Percentiles rank a stretch among this genome's conserved stretches.
Evolutionary conservation across 2,888 invertebrate genomes (phyloP).

Genomic region (Ormyrus thymus): DNA sequence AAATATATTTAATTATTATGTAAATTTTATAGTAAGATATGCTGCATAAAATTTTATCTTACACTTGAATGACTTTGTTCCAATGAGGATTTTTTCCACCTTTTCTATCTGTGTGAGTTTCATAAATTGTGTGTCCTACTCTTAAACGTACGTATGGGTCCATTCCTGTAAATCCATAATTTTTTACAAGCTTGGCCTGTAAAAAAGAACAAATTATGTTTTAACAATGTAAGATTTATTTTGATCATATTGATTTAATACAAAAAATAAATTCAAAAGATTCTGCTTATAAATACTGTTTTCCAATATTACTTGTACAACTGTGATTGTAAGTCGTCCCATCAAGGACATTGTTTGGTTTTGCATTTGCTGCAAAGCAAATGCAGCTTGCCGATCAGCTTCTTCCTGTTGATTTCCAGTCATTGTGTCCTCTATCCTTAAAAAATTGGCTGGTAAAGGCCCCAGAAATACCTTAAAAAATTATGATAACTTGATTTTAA

Average conservation of each 20-base stretch:
- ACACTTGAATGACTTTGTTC: constrained; percentile 97
- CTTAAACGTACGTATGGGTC: constrained; percentile 96
- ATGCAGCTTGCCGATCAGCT: constrained; percentile 86
- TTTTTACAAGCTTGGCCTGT: constrained; percentile 91
- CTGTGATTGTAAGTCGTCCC: constrained; percentile 89
- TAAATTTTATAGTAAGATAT: background rate
- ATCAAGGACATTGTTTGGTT: constrained; percentile 76
- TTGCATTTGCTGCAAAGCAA: constrained; percentile 82
- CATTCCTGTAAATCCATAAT: constrained; percentile 96
- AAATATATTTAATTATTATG: background rate
- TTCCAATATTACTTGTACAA: constrained; percentile 80
- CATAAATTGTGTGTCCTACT: constrained; percentile 95
- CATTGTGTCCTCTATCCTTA: constrained; percentile 76
- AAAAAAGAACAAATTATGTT: constrained; percentile 44
- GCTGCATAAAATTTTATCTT: constrained; percentile 55
- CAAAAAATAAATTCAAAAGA: too few species aligned
- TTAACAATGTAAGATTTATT: background rate
- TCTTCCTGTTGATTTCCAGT: constrained; percentile 83
- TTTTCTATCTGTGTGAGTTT: constrained; percentile 95
- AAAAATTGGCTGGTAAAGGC: constrained; percentile 86
- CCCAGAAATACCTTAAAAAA: constrained; percentile 83
- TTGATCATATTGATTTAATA: too few species aligned
- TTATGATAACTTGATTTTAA: too few species aligned
- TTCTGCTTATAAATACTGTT: background rate
- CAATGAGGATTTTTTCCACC: constrained; percentile 96